Percentiles rank a stretch among this genome's conserved stretches.
Conservation (phyloP, 2,113 vertebrate species). For the Micromys minutus region DNA sequence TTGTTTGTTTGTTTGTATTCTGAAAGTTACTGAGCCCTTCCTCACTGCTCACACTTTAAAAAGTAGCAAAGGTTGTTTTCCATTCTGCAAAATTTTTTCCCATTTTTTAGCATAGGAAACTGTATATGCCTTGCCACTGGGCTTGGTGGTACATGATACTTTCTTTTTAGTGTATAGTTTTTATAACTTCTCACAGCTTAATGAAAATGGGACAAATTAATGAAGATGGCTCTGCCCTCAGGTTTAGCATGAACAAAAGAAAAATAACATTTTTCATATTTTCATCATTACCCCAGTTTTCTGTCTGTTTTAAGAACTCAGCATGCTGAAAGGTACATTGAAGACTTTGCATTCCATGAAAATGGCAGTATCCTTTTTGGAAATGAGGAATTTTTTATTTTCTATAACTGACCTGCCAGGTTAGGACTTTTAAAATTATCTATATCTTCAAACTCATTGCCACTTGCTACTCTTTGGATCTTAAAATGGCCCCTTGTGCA, state of each 20-base stretch:
- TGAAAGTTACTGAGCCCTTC: neutral
- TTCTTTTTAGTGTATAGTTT: neutral
- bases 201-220: neutral
- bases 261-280: neutral
- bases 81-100: neutral
- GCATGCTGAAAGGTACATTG: neutral
- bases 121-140: too few species aligned
- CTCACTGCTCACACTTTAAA: neutral
- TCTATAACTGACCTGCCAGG: neutral
- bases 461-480: neutral
- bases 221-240: neutral
- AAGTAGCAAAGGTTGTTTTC: neutral
- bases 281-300: neutral
- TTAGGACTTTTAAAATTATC: neutral
- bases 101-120: neutral
- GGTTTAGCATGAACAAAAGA: neutral
- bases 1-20: neutral
- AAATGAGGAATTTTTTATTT: neutral
- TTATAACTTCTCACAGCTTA: neutral
- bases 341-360: neutral
- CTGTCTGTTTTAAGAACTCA: neutral
- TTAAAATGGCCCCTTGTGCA: neutral
- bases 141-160: neutral
- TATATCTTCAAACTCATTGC: neutral
- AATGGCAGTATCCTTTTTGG: constrained; percentile 6